Evolutionary conservation across 2,797 vertebrate genomes (phyloP).

Genomic region (Dryobates pubescens): DNA sequence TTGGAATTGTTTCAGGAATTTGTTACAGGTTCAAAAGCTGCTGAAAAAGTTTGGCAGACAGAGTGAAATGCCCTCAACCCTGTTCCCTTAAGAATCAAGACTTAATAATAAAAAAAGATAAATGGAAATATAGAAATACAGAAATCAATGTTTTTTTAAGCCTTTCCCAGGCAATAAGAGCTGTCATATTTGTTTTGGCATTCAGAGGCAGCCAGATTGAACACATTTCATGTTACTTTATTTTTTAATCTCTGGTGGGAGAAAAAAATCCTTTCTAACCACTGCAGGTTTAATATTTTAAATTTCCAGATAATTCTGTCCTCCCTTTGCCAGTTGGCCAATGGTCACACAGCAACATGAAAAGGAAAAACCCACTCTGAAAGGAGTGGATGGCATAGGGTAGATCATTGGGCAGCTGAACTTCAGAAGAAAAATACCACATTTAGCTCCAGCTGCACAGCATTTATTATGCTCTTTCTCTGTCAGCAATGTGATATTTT

Average conservation of each 20-base stretch:
- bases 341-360: neutral
- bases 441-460: conserved; percentile 6
- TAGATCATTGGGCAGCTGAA: neutral
- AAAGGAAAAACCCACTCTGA: neutral
- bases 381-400: neutral
- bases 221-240: neutral
- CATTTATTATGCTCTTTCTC: conserved; percentile 13
- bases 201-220: conserved; percentile 45
- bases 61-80: neutral
- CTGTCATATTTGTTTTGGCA: conserved; percentile 50
- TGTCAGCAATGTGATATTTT: conserved; percentile 16
- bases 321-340: neutral
- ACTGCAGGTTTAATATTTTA: conserved; percentile 40
- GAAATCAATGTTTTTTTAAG: neutral
- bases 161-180: neutral
- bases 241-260: neutral
- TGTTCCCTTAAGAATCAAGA: neutral
- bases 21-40: conserved; percentile 16
- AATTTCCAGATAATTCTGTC: conserved; percentile 37
- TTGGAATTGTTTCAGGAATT: neutral
- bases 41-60: neutral
- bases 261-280: conserved; percentile 33
- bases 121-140: neutral
- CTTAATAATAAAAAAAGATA: neutral
- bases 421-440: neutral